These are phyloP conservation scores for Cottoperca gobio DNA, from an alignment of 2,797 vertebrate genomes.

Conservation along the genomic window DNA sequence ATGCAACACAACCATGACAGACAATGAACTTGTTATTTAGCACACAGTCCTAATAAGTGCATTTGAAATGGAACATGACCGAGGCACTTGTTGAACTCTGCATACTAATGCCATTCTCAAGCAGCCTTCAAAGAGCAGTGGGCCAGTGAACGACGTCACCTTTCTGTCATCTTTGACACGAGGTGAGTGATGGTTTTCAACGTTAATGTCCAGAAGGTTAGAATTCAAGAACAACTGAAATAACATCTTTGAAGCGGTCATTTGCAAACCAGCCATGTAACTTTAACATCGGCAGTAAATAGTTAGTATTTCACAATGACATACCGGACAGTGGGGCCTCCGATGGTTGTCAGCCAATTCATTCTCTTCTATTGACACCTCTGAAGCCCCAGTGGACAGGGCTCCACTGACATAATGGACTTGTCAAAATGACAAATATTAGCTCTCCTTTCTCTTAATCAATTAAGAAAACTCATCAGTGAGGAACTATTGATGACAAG, in stretches of 20 bases:
- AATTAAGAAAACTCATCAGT: slow-evolving; percentile 78
- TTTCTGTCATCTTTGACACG: slow-evolving; percentile 18
- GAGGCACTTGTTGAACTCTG: slow-evolving; percentile 24
- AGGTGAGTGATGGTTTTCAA: slow-evolving; percentile 18
- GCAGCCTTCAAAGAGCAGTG: slow-evolving; percentile 10
- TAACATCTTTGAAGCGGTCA: neutral
- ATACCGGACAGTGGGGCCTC: slow-evolving; percentile 35
- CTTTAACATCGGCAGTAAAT: neutral
- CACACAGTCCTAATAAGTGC: neutral
- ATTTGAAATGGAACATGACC: slow-evolving; percentile 40
- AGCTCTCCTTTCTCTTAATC: slow-evolving; percentile 64
- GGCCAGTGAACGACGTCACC: slow-evolving; percentile 45
- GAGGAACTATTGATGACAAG: slow-evolving; percentile 54
- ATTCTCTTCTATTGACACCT: slow-evolving; percentile 80
- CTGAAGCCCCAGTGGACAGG: slow-evolving; percentile 74
- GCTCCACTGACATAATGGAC: slow-evolving; percentile 68
- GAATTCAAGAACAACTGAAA: neutral
- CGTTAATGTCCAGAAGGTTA: neutral
- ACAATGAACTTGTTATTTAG: neutral
- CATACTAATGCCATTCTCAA: slow-evolving; percentile 25
- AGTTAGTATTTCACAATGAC: slow-evolving; percentile 28
- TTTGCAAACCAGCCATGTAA: neutral
- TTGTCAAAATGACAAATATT: slow-evolving; percentile 82
- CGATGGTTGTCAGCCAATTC: slow-evolving; percentile 74
- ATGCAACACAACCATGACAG: slow-evolving; percentile 12